phyloP scores from a whole-genome alignment of 2,113 vertebrate species.

The Lampris megalopsis region DNA sequence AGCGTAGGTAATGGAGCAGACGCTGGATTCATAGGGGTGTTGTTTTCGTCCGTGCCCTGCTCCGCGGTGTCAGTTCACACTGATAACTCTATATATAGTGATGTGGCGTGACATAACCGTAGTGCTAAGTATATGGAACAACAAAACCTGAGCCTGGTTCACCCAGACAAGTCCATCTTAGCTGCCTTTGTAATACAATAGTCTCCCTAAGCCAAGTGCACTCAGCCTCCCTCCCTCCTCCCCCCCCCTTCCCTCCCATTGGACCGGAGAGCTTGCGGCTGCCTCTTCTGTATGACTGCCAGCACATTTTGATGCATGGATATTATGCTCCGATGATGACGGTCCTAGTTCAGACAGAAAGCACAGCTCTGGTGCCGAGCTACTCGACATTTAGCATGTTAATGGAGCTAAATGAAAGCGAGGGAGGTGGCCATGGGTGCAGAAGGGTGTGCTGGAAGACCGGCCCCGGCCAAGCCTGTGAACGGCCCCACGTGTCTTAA shows the following conservation, averaged over 20 bases:
- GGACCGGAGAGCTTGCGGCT: constrained; percentile 82
- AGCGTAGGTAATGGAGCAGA: constrained; percentile 99
- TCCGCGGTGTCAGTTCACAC: constrained; percentile 91
- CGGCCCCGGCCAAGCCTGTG: constrained; percentile 85
- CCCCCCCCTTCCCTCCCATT: constrained; percentile 52
- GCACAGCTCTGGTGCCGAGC: constrained; percentile 76
- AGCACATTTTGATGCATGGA: constrained; percentile 92
- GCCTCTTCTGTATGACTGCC: constrained; percentile 89
- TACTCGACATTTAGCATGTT: constrained; percentile 80
- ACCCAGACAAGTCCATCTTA: constrained; percentile 86
- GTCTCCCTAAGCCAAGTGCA: constrained; percentile 76
- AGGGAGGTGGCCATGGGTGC: constrained; percentile 71
- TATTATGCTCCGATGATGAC: constrained; percentile 85
- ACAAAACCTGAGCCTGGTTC: constrained; percentile 84
- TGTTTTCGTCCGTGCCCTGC: constrained; percentile 94
- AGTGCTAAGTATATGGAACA: constrained; percentile 90
- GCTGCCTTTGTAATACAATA: constrained; percentile 88
- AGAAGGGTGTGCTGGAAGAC: constrained; percentile 84
- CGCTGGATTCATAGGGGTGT: constrained; percentile 93
- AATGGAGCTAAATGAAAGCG: constrained; percentile 70
- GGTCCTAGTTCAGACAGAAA: constrained; percentile 72
- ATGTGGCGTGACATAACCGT: constrained; percentile 88
- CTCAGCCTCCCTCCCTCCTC: constrained; percentile 54
- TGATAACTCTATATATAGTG: constrained; percentile 99
- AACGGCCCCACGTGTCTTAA: constrained; percentile 89